A percentile compares a stretch with the other conserved stretches of the same genome.
phyloP scores from a whole-genome alignment of 2,797 vertebrate species.

The Gallinago nigripennis region DNA sequence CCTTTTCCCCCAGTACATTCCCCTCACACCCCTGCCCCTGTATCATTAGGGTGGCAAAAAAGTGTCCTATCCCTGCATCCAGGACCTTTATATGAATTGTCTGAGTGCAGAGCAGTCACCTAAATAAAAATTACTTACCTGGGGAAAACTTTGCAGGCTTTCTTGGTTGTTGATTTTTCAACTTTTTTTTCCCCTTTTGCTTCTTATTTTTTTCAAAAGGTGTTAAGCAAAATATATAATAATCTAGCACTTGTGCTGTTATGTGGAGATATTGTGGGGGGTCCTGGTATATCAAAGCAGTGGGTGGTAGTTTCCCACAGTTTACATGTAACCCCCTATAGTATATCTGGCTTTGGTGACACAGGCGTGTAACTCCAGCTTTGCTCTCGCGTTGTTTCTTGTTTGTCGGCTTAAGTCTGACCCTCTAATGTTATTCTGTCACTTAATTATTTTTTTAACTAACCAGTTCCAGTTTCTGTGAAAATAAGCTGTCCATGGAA shows the following conservation, averaged over 20 bases:
- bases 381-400: background rate
- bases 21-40: background rate
- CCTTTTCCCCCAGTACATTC: background rate
- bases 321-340: background rate
- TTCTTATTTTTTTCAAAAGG: background rate
- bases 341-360: background rate
- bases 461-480: background rate
- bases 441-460: background rate
- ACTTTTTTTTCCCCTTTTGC: background rate
- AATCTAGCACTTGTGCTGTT: background rate
- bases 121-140: background rate
- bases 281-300: background rate
- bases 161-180: background rate
- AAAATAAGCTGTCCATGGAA: background rate
- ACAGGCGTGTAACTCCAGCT: background rate
- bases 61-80: background rate
- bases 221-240: background rate
- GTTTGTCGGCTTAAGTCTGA: background rate
- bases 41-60: background rate
- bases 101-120: background rate
- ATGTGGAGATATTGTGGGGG: fast-evolving
- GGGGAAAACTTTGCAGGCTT: background rate
- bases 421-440: background rate
- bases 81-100: background rate
- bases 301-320: background rate